A percentile compares a stretch with the other conserved stretches of the same genome.
phyloP scores from a whole-genome alignment of 2,797 vertebrate genomes.

The Macropodus opercularis region DNA sequence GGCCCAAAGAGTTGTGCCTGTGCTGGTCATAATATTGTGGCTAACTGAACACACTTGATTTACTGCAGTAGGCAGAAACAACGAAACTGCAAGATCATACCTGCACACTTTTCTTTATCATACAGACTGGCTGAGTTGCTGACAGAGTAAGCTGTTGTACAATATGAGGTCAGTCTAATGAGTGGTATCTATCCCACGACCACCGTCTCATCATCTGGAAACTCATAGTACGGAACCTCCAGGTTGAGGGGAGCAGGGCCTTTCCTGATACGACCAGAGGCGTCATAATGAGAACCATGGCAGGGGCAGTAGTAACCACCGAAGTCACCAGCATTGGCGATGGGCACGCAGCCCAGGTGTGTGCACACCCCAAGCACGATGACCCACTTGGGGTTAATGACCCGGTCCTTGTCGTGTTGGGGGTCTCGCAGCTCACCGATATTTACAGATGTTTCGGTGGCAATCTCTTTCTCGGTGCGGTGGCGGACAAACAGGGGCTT shows the following conservation, averaged over 20 bases:
- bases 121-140: neutral
- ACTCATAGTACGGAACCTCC: conserved; percentile 89
- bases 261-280: conserved; percentile 92
- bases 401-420: conserved; percentile 89
- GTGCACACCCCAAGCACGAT: conserved; percentile 92
- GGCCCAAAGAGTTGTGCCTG: neutral
- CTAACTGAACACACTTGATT: neutral
- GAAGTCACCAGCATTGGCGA: conserved; percentile 90
- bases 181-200: conserved; percentile 84
- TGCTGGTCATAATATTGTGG: neutral
- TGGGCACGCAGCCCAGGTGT: conserved; percentile 93
- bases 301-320: conserved; percentile 95
- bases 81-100: neutral
- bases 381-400: conserved; percentile 87
- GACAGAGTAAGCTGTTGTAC: conserved; percentile 7
- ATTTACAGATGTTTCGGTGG: conserved; percentile 81
- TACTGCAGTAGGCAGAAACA: neutral
- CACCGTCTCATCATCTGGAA: conserved; percentile 82
- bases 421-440: conserved; percentile 87
- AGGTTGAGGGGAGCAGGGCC: conserved; percentile 92
- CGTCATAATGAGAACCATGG: conserved; percentile 95
- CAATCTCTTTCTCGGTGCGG: conserved; percentile 88
- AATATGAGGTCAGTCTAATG: conserved; percentile 17
- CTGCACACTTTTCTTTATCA: neutral
- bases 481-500: conserved; percentile 93